Evolutionary conservation across 37 sponge, comb jelly and placozoan species (phyloP).

Genomic region (Spongilla lacustris): DNA sequence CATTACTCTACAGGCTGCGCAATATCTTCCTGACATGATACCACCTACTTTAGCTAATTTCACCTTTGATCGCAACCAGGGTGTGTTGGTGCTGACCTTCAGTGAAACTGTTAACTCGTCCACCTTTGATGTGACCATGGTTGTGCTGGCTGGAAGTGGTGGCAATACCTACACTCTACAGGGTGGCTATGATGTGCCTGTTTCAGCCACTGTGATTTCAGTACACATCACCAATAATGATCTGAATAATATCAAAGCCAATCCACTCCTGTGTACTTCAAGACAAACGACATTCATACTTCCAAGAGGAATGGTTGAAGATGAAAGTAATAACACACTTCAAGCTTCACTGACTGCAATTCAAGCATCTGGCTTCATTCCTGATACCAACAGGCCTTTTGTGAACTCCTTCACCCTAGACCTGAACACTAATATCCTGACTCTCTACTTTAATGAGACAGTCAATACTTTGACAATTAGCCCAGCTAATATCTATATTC

Average conservation of each 20-base stretch:
- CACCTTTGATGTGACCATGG: slow-evolving; percentile 64
- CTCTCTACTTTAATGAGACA: slow-evolving; percentile 85
- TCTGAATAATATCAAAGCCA: slow-evolving; percentile 72
- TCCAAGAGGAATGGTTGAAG: slow-evolving; percentile 68
- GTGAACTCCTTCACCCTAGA: slow-evolving; percentile 67
- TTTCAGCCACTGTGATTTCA: slow-evolving; percentile 35
- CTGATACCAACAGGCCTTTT: slow-evolving; percentile 60
- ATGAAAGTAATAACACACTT: slow-evolving; percentile 60
- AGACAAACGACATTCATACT: slow-evolving; percentile 43
- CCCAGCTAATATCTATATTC: slow-evolving; percentile 52
- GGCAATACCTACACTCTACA: slow-evolving; percentile 33
- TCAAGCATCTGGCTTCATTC: slow-evolving; percentile 27
- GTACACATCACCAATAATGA: slow-evolving; percentile 50
- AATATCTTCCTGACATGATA: slow-evolving; percentile 58
- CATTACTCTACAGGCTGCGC: slow-evolving; percentile 51
- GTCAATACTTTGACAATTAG: slow-evolving; percentile 58
- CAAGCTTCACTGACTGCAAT: slow-evolving; percentile 33
- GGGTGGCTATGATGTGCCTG: slow-evolving; percentile 27
- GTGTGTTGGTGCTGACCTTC: slow-evolving; percentile 65
- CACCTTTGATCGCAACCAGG: slow-evolving; percentile 82
- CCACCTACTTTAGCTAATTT: slow-evolving; percentile 60
- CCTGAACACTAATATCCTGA: slow-evolving; percentile 53
- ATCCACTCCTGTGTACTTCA: slow-evolving; percentile 53
- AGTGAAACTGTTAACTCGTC: slow-evolving; percentile 73
- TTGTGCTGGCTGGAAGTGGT: slow-evolving; percentile 54